Percentiles rank a stretch among this genome's conserved stretches.
These are phyloP conservation scores for Anneissia japonica DNA, from an alignment of 35 echinoderm and acorn worm genomes.

Conservation along the genomic window DNA sequence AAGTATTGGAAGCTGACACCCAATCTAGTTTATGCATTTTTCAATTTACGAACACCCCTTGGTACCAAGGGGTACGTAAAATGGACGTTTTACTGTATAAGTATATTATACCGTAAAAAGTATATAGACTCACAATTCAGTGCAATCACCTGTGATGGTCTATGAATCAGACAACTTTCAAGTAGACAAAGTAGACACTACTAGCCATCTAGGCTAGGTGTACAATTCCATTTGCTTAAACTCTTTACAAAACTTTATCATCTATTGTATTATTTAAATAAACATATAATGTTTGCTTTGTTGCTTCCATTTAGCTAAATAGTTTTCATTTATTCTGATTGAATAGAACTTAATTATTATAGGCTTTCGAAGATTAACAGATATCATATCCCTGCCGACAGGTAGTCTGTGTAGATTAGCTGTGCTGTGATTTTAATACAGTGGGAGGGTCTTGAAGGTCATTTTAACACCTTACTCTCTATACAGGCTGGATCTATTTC, in stretches of 20 bases:
- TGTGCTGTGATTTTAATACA: neutral
- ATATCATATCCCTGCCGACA: neutral
- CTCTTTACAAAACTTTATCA: neutral
- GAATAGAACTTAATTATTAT: neutral
- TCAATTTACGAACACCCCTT: too few species aligned
- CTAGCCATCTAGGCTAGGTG: neutral
- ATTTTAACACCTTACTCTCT: neutral
- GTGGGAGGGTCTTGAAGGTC: neutral
- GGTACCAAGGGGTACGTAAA: too few species aligned
- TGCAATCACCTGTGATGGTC: neutral
- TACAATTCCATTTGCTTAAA: neutral
- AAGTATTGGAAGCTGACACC: too few species aligned
- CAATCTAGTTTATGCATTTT: too few species aligned
- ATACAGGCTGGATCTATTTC: neutral
- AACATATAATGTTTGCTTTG: neutral
- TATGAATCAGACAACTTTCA: neutral
- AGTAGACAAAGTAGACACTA: neutral
- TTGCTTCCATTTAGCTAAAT: neutral
- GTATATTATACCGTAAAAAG: too few species aligned
- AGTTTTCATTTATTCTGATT: neutral
- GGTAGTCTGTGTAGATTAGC: neutral
- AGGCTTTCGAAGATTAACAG: neutral
- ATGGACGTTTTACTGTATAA: too few species aligned
- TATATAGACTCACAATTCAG: too few species aligned
- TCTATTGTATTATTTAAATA: neutral